Conservation (phyloP, 2,797 vertebrate genomes). For the Cottoperca gobio region DNA sequence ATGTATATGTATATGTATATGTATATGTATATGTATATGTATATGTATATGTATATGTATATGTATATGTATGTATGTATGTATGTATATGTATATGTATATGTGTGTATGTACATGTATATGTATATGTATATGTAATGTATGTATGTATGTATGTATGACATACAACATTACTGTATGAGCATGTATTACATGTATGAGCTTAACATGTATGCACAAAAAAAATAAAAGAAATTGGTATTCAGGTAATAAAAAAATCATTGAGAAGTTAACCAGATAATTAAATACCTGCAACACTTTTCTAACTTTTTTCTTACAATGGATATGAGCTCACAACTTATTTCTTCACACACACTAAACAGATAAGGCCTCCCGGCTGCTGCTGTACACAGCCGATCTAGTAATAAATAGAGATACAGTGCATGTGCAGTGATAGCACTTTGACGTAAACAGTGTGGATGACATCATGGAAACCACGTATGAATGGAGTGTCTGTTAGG, state of each 20-base stretch:
- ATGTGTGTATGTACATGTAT: too few species aligned
- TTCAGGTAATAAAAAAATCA: not conserved
- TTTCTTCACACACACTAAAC: not conserved
- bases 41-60: too few species aligned
- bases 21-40: too few species aligned
- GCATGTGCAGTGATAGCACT: not conserved
- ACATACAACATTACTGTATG: too few species aligned
- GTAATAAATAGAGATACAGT: not conserved
- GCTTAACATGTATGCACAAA: too few species aligned
- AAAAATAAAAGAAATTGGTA: too few species aligned
- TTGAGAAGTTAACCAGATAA: not conserved
- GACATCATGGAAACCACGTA: not conserved
- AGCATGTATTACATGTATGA: too few species aligned
- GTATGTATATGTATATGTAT: too few species aligned
- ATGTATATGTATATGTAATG: too few species aligned
- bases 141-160: too few species aligned
- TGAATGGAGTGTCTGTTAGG: not conserved
- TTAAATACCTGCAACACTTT: not conserved
- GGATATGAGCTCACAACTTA: not conserved
- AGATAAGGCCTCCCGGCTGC: not conserved
- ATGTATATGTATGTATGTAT: too few species aligned
- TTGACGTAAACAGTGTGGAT: not conserved
- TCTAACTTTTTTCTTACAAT: not conserved
- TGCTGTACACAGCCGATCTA: not conserved
- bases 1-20: too few species aligned